Conservation (phyloP, 92 coral and sea anemone species). For the Diadumene lineata region DNA sequence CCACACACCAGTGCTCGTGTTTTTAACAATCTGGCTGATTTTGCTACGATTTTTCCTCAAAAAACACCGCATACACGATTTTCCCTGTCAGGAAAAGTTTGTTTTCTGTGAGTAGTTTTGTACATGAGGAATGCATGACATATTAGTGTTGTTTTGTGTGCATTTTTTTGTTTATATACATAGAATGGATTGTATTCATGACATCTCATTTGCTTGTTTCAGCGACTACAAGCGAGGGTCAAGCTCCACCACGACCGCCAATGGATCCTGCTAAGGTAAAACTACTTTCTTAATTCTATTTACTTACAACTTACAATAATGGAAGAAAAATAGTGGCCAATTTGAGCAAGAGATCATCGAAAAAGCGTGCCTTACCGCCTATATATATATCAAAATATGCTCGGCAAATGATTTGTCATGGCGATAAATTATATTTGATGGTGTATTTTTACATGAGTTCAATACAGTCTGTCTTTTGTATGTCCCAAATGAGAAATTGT, state of each 20-base stretch:
- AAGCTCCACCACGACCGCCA: constrained; percentile 7
- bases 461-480: background rate
- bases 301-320: background rate
- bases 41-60: background rate
- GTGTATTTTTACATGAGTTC: too few relatives aligned
- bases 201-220: background rate
- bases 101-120: too few relatives aligned
- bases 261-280: constrained; percentile 15
- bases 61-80: background rate
- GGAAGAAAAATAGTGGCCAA: background rate
- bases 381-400: too few relatives aligned
- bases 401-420: background rate
- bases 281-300: background rate
- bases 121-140: too few relatives aligned
- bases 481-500: background rate
- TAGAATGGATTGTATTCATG: background rate
- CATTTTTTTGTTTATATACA: too few relatives aligned
- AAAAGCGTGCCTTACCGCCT: background rate
- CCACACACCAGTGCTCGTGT: background rate
- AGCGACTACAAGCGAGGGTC: constrained; percentile 22
- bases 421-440: background rate
- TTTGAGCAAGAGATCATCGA: background rate
- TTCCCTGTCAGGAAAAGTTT: background rate
- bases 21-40: background rate
- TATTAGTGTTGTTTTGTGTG: too few relatives aligned